phyloP scores from a whole-genome alignment of 2,113 vertebrate genomes.

The Agapornis roseicollis region DNA sequence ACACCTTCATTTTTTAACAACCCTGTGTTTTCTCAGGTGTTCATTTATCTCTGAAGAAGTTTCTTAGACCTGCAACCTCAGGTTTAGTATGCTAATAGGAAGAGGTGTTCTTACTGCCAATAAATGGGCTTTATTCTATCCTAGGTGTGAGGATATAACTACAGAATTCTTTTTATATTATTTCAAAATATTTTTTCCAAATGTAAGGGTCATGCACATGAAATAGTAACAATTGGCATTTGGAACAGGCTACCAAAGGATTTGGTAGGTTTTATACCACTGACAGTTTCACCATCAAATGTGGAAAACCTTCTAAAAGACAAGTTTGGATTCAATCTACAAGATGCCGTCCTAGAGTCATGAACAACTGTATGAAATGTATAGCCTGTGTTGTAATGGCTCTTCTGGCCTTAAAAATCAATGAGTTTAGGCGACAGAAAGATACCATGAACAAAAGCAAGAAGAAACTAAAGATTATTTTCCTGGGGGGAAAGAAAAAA shows the following conservation, averaged over 20 bases:
- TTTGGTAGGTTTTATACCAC: neutral
- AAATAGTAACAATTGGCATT: neutral
- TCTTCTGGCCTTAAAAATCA: neutral
- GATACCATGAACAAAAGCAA: neutral
- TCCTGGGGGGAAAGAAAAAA: neutral
- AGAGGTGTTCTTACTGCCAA: neutral
- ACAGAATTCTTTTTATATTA: neutral
- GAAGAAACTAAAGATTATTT: neutral
- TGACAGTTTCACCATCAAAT: neutral
- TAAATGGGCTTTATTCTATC: neutral
- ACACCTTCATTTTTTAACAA: slow-evolving; percentile 34
- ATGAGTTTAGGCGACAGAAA: neutral
- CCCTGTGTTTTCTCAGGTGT: slow-evolving; percentile 59
- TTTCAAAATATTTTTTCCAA: neutral
- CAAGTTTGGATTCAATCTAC: neutral
- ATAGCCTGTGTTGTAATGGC: neutral
- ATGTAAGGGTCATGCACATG: neutral
- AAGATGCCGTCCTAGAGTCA: neutral
- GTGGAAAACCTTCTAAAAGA: neutral
- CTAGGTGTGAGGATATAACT: neutral
- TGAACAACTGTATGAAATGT: neutral
- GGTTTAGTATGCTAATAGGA: neutral
- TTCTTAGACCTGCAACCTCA: slow-evolving; percentile 30
- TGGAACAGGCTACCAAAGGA: neutral
- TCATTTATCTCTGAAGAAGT: slow-evolving; percentile 51